A percentile compares a stretch with the other conserved stretches of the same genome.
Evolutionary conservation across 1,140 invertebrate genomes (phyloP).

Genomic region (Aphis craccivora): DNA sequence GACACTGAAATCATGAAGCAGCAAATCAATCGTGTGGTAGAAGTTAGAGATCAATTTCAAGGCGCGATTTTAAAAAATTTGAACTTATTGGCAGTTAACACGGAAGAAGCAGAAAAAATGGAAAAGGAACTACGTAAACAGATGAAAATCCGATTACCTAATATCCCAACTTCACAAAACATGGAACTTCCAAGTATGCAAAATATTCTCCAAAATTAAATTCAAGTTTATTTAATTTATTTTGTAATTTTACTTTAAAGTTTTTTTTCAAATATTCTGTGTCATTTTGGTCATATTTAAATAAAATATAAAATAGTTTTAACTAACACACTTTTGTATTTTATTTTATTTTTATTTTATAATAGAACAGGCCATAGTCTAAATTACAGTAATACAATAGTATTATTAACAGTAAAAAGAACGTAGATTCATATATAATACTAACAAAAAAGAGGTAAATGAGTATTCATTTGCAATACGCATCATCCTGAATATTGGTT

Average conservation of each 20-base stretch:
- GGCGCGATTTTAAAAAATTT: not conserved
- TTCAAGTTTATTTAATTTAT: not conserved
- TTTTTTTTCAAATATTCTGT: not conserved
- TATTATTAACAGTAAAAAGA: not conserved
- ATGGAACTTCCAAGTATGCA: slow-evolving; percentile 20
- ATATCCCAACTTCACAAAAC: not conserved
- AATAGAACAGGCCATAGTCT: too few relatives aligned
- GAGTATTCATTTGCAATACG: too few relatives aligned
- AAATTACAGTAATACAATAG: not conserved
- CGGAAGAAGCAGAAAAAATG: not conserved
- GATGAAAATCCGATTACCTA: not conserved
- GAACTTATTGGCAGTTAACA: not conserved
- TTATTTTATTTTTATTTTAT: too few relatives aligned
- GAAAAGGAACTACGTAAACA: slow-evolving; percentile 5
- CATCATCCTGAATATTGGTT: too few relatives aligned
- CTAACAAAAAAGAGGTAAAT: too few relatives aligned
- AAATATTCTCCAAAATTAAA: not conserved
- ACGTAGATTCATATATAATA: too few relatives aligned
- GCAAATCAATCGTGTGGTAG: not conserved
- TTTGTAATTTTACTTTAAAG: not conserved
- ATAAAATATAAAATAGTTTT: not conserved
- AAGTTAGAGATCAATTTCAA: not conserved
- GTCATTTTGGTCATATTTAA: not conserved
- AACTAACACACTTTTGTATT: not conserved
- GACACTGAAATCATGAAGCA: not conserved